Base-by-base conservation (phyloP, 2,113 vertebrate species). In the Myotis yumanensis region DNA sequence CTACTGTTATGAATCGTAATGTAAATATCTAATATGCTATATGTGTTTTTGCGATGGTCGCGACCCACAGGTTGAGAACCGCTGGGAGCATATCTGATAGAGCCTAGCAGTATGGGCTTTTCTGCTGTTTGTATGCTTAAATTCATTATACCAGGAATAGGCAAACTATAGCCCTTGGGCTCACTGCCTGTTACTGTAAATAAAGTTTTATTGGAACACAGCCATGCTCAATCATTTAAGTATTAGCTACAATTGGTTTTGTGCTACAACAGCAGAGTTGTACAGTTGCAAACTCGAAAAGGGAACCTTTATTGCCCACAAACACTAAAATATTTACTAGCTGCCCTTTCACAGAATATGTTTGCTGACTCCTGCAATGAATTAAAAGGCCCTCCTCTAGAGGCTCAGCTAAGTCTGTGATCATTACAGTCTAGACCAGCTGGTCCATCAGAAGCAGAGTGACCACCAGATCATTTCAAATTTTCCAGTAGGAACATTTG, bases 301-400 rank as follows among this genome's bases (percentile, higher is more conserved):
- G 1, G 94, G 73, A 95, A 81, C 51, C 25, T 85, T 84, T n/a
- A 48, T 37, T 4, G 40, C 15, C 48, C 17, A 32, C 32, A 81
- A 46, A 81, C 5, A 79, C 32, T 73, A 84, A 79, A 92, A 87
- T 62, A 89, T 87, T 72, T 92, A 93, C 72, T 68, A 73, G 11
- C 25, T 80, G 51, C 11, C 23, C 76, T 94, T 90, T 81, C 15
- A 4, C 12, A 89, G 25, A 73, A 82, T 87, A 66, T 76, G 20
- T 59, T 93, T 87, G 4, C 4, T 71, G 46, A 76, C 10, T 80
- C 22, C 25, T 68, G 25, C 15, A 84, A n/a, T 77, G n/a, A 59
- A 91, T 79, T 35, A 90, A 96, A 20, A 76, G n/a, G 12, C 5
- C 17, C 59, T 48, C 62, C 11, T 51, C 48, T 30, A 51, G 51